These are phyloP conservation scores for Azemiops feae DNA, from an alignment of 2,113 vertebrate species.

Conservation along the genomic window DNA sequence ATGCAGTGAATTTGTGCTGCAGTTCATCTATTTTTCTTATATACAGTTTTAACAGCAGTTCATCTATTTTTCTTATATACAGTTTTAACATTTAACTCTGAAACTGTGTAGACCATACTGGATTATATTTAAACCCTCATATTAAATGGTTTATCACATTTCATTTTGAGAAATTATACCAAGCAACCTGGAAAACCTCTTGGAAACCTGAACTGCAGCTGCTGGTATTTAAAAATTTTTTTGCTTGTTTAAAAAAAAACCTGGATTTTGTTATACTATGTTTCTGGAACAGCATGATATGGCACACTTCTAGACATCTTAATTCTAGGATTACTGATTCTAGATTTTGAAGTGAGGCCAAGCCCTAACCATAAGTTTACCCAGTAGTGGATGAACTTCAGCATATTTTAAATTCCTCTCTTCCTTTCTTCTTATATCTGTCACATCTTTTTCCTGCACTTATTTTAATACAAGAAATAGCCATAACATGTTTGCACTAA, in stretches of 20 bases:
- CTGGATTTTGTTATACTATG: not conserved
- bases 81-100: fast-evolving
- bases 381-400: conserved; percentile 20
- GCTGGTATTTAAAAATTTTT: not conserved
- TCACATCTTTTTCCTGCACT: not conserved
- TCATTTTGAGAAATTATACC: not conserved
- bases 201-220: conserved; percentile 1
- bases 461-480: conserved; percentile 12
- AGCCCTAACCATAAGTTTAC: not conserved
- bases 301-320: not conserved
- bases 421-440: not conserved
- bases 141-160: conserved; percentile 16
- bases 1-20: not conserved
- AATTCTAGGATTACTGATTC: not conserved
- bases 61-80: not conserved
- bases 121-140: conserved; percentile 32
- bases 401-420: not conserved
- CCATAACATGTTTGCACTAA: conserved; percentile 22
- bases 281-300: not conserved
- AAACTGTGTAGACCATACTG: not conserved
- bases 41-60: fast-evolving
- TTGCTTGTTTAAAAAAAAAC: not conserved
- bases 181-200: not conserved
- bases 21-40: not conserved
- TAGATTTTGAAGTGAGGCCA: not conserved